A percentile compares a stretch with the other conserved stretches of the same genome.
Evolutionary conservation across 2,797 vertebrate species (phyloP).

Genomic region (Lacerta bilineata): DNA sequence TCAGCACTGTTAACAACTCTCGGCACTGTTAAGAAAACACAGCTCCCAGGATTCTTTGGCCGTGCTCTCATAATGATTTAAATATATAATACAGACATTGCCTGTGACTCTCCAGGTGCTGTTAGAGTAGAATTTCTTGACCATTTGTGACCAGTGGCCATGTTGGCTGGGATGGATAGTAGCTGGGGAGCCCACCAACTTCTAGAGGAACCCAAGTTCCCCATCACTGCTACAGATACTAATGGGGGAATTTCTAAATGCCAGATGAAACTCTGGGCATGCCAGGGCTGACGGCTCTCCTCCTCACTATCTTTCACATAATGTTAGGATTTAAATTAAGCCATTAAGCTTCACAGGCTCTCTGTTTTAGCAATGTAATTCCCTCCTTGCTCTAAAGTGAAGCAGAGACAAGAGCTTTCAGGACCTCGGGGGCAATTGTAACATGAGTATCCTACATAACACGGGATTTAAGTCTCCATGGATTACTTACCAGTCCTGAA

Average conservation of each 20-base stretch:
- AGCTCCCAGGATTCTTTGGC: too few species aligned
- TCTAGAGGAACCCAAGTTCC: background rate
- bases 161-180: background rate
- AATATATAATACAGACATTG: too few species aligned
- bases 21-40: background rate
- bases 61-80: too few species aligned
- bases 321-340: constrained; percentile 51
- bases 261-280: constrained; percentile 35
- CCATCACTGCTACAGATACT: background rate
- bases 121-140: background rate
- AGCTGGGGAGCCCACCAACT: background rate
- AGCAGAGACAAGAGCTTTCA: constrained; percentile 48
- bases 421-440: constrained; percentile 61
- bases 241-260: constrained; percentile 30
- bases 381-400: constrained; percentile 33
- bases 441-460: constrained; percentile 61
- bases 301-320: constrained; percentile 48
- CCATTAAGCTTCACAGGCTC: constrained; percentile 44
- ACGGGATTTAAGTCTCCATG: constrained; percentile 61
- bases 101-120: background rate
- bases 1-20: background rate
- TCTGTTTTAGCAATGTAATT: constrained; percentile 48
- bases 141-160: background rate
- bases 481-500: constrained; percentile 63
- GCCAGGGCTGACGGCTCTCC: background rate